These are phyloP conservation scores for Megalops cyprinoides DNA, from an alignment of 2,797 vertebrate genomes.

Conservation along the genomic window DNA sequence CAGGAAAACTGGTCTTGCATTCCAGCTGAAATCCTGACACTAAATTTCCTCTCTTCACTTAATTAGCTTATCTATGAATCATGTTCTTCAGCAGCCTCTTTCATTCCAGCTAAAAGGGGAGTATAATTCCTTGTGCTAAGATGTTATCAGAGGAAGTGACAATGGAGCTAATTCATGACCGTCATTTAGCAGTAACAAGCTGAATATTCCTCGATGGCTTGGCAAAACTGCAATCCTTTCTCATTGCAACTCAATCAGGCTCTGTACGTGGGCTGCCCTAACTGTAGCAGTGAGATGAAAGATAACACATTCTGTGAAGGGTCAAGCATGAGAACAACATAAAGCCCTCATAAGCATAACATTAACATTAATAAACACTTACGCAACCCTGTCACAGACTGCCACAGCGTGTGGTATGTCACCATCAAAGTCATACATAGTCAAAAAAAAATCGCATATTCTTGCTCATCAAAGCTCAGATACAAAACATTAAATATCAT, in stretches of 20 bases:
- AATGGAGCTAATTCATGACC: background rate
- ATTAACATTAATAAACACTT: background rate
- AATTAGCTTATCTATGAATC: conserved; percentile 69
- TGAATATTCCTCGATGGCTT: background rate
- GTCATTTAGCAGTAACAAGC: background rate
- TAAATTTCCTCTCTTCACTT: conserved; percentile 73
- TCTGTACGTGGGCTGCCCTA: background rate
- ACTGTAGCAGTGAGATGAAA: background rate
- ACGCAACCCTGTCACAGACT: background rate
- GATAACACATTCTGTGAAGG: background rate
- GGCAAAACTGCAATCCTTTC: background rate
- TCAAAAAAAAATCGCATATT: conserved; percentile 57
- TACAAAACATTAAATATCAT: conserved; percentile 13
- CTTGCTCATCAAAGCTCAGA: conserved; percentile 54
- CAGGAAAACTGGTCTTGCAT: conserved; percentile 72
- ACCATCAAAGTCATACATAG: conserved; percentile 51
- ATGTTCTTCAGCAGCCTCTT: too few relatives aligned
- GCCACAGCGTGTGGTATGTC: background rate
- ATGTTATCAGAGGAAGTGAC: background rate
- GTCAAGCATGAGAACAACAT: background rate
- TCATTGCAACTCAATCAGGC: background rate
- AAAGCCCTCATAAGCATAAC: background rate
- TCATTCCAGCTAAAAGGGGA: too few relatives aligned
- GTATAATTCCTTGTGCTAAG: too few relatives aligned
- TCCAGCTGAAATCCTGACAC: conserved; percentile 79